These are phyloP conservation scores for Blastobasis lacticolella DNA, from an alignment of 2,888 invertebrate species.

Conservation along the genomic window DNA sequence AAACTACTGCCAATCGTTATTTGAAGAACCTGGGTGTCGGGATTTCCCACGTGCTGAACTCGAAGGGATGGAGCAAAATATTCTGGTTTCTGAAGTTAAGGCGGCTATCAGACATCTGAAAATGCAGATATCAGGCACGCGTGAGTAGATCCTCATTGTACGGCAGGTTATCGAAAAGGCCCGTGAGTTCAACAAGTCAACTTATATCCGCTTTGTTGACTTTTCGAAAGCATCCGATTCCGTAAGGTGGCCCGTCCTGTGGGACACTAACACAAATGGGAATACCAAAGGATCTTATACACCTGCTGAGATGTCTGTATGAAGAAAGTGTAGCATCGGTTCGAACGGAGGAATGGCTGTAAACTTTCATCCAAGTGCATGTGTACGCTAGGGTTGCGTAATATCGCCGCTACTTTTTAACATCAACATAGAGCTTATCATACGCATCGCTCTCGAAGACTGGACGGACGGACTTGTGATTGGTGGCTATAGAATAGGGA, in stretches of 20 bases:
- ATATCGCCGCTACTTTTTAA: constrained; percentile 10
- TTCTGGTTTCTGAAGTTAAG: no score
- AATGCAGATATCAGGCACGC: no score
- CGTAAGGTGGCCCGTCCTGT: constrained; percentile 4
- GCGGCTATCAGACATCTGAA: no score
- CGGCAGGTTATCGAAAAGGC: constrained; percentile 2
- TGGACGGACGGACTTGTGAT: constrained; percentile 2
- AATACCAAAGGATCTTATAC: constrained; percentile 2
- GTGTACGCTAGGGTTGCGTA: constrained; percentile 9
- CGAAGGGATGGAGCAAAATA: no score
- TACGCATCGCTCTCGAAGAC: constrained; percentile 7
- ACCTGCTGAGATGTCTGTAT: background rate
- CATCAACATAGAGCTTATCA: constrained; percentile 9
- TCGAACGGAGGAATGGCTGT: background rate
- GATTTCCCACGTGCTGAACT: no score
- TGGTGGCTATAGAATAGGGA: constrained; percentile 5
- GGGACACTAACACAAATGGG: constrained; percentile 5
- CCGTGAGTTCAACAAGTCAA: constrained; percentile 7
- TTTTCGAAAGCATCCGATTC: constrained; percentile 7
- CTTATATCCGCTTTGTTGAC: constrained; percentile 5
- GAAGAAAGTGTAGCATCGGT: background rate
- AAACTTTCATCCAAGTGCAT: background rate
- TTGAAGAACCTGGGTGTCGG: no score
- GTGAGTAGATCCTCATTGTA: background rate
- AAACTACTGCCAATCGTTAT: no score